Conservation (phyloP, 2,113 vertebrate species). For the Choloepus hoffmanni region DNA sequence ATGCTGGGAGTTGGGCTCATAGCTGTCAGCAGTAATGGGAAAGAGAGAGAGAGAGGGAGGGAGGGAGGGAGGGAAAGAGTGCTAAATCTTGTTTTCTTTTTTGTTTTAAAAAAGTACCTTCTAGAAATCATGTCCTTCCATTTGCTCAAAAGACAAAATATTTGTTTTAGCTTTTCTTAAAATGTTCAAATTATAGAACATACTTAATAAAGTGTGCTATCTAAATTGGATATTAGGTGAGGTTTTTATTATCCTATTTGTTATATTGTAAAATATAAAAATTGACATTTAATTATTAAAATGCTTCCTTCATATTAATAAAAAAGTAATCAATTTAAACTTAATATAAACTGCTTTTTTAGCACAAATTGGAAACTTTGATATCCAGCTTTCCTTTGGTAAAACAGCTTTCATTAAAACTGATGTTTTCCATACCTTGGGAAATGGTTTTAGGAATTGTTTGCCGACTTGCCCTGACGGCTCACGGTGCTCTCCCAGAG, state of each 20-base stretch:
- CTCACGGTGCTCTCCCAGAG: not conserved
- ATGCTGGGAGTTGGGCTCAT: not conserved
- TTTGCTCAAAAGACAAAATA: not conserved
- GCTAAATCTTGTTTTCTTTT: not conserved
- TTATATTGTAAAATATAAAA: conserved; percentile 18
- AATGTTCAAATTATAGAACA: not conserved
- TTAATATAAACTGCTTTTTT: not conserved
- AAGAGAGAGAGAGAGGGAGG: too few species aligned
- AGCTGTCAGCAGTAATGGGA: too few species aligned
- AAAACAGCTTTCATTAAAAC: not conserved
- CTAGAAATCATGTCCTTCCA: not conserved
- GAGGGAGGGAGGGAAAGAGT: too few species aligned
- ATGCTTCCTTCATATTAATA: not conserved
- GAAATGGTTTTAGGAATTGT: not conserved
- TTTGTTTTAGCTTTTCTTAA: not conserved
- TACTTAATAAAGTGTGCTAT: not conserved
- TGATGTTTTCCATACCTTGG: not conserved
- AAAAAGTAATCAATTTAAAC: not conserved
- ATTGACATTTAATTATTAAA: not conserved
- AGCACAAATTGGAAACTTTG: not conserved
- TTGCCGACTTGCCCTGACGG: not conserved
- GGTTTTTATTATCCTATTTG: not conserved
- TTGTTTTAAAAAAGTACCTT: not conserved
- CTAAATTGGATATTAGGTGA: not conserved
- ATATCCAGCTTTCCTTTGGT: not conserved